phyloP scores from a whole-genome alignment of 2,113 vertebrate species.

The Oxyruncus cristatus region DNA sequence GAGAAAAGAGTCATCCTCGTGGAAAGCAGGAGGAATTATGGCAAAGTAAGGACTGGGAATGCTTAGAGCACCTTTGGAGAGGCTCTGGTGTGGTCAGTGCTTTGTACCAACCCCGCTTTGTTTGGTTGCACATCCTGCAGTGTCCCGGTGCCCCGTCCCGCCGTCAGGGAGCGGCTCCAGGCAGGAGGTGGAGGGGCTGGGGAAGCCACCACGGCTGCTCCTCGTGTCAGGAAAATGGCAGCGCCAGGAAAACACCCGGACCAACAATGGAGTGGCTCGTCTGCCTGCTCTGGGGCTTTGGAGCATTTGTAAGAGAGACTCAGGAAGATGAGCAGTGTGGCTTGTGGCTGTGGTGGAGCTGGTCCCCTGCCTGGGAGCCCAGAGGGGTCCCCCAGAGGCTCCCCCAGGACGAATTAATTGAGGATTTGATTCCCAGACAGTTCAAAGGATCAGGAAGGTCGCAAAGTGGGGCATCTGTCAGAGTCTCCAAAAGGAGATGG shows the following conservation, averaged over 20 bases:
- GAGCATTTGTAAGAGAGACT: not conserved
- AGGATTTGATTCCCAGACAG: not conserved
- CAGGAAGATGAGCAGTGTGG: not conserved
- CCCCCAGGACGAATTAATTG: not conserved
- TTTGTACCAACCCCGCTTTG: not conserved
- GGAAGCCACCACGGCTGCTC: not conserved
- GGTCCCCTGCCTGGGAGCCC: not conserved
- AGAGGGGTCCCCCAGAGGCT: not conserved
- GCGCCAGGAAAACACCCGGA: not conserved
- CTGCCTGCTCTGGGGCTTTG: rapidly evolving
- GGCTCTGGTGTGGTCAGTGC: not conserved
- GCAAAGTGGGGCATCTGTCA: not conserved
- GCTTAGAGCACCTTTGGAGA: not conserved
- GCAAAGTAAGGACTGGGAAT: not conserved
- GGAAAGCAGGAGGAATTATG: not conserved
- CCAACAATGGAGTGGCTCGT: not conserved
- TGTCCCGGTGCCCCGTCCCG: not conserved
- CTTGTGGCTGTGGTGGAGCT: not conserved
- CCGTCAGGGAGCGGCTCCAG: not conserved
- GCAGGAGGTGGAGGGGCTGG: not conserved
- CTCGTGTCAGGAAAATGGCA: not conserved
- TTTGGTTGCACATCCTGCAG: not conserved
- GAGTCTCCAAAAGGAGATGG: not conserved
- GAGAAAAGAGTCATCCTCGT: not conserved
- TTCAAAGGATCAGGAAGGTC: not conserved